A percentile compares a stretch with the other conserved stretches of the same genome.
phyloP scores from a whole-genome alignment of 2,113 vertebrate genomes.

The Gorsachius goisagi region DNA sequence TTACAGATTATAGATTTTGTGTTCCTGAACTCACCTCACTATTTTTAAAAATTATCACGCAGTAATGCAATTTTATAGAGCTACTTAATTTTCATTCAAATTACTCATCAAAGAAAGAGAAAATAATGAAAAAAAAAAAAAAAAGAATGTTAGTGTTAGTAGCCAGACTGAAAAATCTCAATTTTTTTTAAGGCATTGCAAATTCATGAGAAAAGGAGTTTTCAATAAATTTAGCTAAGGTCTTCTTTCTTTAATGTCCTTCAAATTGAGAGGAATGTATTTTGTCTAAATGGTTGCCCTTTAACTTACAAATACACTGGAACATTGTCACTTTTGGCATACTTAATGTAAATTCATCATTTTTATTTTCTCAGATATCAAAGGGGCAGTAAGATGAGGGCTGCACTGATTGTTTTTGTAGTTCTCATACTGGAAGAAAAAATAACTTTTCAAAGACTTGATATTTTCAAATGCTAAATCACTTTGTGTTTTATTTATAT shows the following conservation, averaged over 20 bases:
- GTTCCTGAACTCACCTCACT: neutral
- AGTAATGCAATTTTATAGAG: neutral
- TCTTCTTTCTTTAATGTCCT: neutral
- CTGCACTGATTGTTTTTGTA: neutral
- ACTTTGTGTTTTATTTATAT: neutral
- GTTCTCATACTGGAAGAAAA: neutral
- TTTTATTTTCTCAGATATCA: neutral
- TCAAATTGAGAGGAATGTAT: neutral
- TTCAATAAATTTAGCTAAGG: neutral
- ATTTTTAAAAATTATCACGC: neutral
- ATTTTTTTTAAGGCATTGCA: neutral
- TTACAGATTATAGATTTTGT: neutral
- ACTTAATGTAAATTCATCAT: neutral
- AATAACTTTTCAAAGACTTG: neutral
- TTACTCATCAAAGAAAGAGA: neutral
- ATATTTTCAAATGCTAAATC: neutral
- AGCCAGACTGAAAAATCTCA: neutral
- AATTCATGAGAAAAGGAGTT: neutral
- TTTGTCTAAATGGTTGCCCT: neutral
- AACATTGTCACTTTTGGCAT: neutral
- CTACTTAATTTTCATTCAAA: neutral
- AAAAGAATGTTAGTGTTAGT: neutral
- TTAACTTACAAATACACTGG: neutral
- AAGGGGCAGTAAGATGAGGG: neutral
- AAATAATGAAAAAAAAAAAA: neutral